Evolutionary conservation across 2,113 vertebrate genomes (phyloP), one percentile per base, ranked within the genome.

Genomic region (Pleuronectes platessa): DNA sequence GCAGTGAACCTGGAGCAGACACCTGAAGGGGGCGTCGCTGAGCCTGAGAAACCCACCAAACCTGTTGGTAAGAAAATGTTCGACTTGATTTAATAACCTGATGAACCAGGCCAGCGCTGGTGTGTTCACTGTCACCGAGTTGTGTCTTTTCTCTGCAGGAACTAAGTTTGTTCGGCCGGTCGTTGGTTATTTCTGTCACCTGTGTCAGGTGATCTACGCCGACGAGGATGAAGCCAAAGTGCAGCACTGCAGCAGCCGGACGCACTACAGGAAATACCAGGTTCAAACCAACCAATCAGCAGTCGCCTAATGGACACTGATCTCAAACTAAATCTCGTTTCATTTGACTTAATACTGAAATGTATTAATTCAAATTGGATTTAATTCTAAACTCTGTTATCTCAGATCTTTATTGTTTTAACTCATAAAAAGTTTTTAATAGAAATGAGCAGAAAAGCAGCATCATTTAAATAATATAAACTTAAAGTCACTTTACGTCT

Each of bases 61-160:
- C 96, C 96, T 75, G 91, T 97, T 20, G 97, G 97, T 98, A 94
- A 96, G 88, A 45, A 20, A n/a, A 45, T 6, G 58, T 24, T 20
- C 3, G 1, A 31, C 27, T 13, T 49, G 18, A 18, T 47, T 3
- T 2, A 37, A 37, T 7, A 0, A 37, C 10, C 42, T 15, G 4
- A 45, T 45, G 3, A 13, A 12, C 11, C 11, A 13, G 42, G 12
- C 0, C 24, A 42, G 63, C 15, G 0, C 24, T 2, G 26, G 21
- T 63, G 63, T 31, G 8, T 69, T 78, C 53, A 63, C 76, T 67
- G 58, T 15, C 15, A 20, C 54, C 14, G 9, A 37, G 4, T 37
- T 21, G 53, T 23, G 23, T 8, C 5, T n/a, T 20, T 20, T 5
- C 3, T 54, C 2, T 20, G 13, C 78, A 95, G 94, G 94, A 5